Conservation (phyloP, 2,888 invertebrate genomes). For the Schizaphis graminum region DNA sequence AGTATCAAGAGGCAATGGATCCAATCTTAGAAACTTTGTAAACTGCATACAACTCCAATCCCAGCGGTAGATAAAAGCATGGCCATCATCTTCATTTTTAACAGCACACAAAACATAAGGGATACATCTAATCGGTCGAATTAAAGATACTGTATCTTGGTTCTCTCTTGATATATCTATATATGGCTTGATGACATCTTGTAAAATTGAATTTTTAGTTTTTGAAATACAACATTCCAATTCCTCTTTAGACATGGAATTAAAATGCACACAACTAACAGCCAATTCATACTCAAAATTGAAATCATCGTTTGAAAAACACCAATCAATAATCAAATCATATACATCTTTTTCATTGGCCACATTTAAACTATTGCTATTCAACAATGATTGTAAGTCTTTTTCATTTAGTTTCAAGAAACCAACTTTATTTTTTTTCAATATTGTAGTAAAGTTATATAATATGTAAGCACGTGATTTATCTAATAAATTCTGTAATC, state of each 20-base stretch:
- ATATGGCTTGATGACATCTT: not conserved
- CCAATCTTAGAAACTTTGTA: not conserved
- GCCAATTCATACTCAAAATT: constrained; percentile 23
- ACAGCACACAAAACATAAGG: constrained; percentile 30
- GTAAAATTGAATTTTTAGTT: constrained; percentile 15
- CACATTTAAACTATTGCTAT: constrained; percentile 7
- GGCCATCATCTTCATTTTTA: constrained; percentile 23
- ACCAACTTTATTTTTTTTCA: not conserved
- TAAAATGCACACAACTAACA: constrained; percentile 31
- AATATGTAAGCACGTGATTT: not conserved
- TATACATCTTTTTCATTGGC: constrained; percentile 5
- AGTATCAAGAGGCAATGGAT: constrained; percentile 37
- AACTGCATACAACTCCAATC: constrained; percentile 7
- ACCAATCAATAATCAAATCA: constrained; percentile 45
- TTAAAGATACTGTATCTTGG: not conserved
- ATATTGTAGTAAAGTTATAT: not conserved
- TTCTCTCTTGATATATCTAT: not conserved
- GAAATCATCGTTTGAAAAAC: not conserved
- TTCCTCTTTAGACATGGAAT: not conserved
- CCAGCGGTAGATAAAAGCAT: constrained; percentile 22
- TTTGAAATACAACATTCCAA: not conserved
- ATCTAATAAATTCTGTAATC: not conserved
- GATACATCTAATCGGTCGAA: not conserved
- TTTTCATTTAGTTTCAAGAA: not conserved
- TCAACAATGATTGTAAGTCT: constrained; percentile 15